Evolutionary conservation across 2,113 vertebrate species (phyloP), one percentile per base, ranked within the genome.

Genomic region (Malaclemys terrapin): DNA sequence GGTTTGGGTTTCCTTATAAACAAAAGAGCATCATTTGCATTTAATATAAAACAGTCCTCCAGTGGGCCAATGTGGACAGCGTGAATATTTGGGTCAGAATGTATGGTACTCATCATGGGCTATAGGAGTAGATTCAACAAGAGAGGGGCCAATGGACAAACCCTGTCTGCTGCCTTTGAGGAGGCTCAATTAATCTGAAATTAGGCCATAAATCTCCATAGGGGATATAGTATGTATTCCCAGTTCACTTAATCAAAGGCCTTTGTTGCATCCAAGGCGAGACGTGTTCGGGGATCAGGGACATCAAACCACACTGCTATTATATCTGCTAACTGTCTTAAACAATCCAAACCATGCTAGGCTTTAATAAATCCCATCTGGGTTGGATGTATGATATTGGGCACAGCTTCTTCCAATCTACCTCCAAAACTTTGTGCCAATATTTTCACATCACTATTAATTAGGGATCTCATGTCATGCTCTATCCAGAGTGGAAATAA

Each of bases 371-470:
- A 86, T 80, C 57, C 31, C 6, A 78, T 14, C 91, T 52, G 35
- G 50, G 82, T 53, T 4, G 8, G 57, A 53, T 80, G 5, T 31
- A 69, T 82, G n/a, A 80, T 82, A 78, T 31, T 11, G 38, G 80
- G 3, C 72, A 93, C 11, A 82, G 76, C 20, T 82, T 72, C n/a
- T 38, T 38, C n/a, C 65, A 72, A n/a, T 38, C 65, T 72, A 38
- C 65, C 65, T 72, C 65, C 65, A 72, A 72, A 72, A 72, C 65
- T 38, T 72, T 72, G n/a, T 89, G 57, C 57, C 59, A 85, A 93
- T 93, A 94, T 93, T 72, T 72, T 91, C 86, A 85, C 80, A 90
- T 83, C 53, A 90, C 87, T 31, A 8, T 27, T 81, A 88, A 91
- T 89, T 91, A 81, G 54, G 13, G 84, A 88, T 86, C 56, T 89